A percentile compares a stretch with the other conserved stretches of the same genome.
These are phyloP conservation scores for Myathropa florea DNA, from an alignment of 2,888 invertebrate species.

Conservation along the genomic window DNA sequence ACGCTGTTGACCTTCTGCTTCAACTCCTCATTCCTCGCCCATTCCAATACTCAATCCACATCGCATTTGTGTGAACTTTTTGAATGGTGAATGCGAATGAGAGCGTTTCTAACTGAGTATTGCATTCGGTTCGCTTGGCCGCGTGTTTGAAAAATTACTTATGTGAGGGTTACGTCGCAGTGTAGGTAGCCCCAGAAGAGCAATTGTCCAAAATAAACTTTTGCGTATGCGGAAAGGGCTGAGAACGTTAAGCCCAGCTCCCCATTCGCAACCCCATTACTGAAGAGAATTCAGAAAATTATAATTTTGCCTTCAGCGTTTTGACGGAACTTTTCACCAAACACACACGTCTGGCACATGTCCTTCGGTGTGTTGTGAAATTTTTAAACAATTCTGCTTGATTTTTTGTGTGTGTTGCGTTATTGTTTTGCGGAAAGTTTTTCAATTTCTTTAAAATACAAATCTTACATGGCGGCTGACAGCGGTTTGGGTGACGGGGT, in stretches of 20 bases:
- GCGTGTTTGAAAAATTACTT: slow-evolving; percentile 64
- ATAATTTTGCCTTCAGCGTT: slow-evolving; percentile 55
- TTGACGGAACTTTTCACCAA: slow-evolving; percentile 46
- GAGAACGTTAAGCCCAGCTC: background rate
- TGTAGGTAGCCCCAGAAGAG: slow-evolving; percentile 51
- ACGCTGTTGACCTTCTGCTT: slow-evolving; percentile 44
- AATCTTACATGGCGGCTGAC: background rate
- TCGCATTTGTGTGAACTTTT: slow-evolving; percentile 56
- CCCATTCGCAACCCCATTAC: background rate
- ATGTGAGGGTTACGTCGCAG: slow-evolving; percentile 23
- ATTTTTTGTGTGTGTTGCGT: slow-evolving; percentile 9
- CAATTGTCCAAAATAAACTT: slow-evolving; percentile 64
- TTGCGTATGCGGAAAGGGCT: background rate
- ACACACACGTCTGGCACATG: background rate
- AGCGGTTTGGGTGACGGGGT: background rate
- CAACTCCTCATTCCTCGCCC: background rate
- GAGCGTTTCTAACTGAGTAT: slow-evolving; percentile 14
- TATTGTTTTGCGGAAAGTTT: slow-evolving; percentile 36
- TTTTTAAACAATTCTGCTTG: slow-evolving; percentile 30
- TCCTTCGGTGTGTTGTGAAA: slow-evolving; percentile 22
- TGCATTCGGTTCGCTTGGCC: slow-evolving; percentile 59
- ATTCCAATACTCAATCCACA: background rate
- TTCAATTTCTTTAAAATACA: slow-evolving; percentile 58
- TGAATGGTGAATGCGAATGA: slow-evolving; percentile 34
- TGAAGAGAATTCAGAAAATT: slow-evolving; percentile 53